Conservation (phyloP, 1,140 invertebrate species). For the Zophobas atratus region DNA sequence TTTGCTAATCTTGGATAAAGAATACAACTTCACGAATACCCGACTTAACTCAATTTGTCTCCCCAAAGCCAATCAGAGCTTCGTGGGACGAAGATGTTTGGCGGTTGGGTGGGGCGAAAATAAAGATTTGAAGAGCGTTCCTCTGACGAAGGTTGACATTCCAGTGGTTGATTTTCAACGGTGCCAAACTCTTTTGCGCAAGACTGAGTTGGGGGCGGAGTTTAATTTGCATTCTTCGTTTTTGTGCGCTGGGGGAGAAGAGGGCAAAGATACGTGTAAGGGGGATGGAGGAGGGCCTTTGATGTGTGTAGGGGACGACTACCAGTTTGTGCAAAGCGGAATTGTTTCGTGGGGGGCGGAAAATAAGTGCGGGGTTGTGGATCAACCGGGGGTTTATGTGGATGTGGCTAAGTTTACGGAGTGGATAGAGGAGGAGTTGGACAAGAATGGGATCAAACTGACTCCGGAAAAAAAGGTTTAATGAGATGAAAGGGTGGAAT, state of each 20-base stretch:
- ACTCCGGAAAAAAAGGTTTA: no score
- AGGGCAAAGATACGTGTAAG: conserved; percentile 78
- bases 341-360: conserved; percentile 76
- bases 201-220: conserved; percentile 73
- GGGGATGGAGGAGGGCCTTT: conserved; percentile 74
- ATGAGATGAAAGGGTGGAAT: no score
- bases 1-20: conserved; percentile 50
- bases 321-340: conserved; percentile 71
- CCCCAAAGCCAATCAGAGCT: neutral
- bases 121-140: neutral
- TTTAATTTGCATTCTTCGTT: conserved; percentile 77
- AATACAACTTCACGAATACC: conserved; percentile 5
- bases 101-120: conserved; percentile 14
- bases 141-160: conserved; percentile 58
- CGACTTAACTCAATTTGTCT: conserved; percentile 24
- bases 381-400: conserved; percentile 80
- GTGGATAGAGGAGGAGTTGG: conserved; percentile 77
- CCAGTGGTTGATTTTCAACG: conserved; percentile 71
- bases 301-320: conserved; percentile 71
- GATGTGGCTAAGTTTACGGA: conserved; percentile 73
- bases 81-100: neutral
- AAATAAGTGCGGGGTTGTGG: conserved; percentile 66
- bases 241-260: conserved; percentile 79
- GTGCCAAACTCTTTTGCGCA: conserved; percentile 72
- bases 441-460: conserved; percentile 65